Conservation (phyloP, 2,113 vertebrate species). For the Lycaon pictus region DNA sequence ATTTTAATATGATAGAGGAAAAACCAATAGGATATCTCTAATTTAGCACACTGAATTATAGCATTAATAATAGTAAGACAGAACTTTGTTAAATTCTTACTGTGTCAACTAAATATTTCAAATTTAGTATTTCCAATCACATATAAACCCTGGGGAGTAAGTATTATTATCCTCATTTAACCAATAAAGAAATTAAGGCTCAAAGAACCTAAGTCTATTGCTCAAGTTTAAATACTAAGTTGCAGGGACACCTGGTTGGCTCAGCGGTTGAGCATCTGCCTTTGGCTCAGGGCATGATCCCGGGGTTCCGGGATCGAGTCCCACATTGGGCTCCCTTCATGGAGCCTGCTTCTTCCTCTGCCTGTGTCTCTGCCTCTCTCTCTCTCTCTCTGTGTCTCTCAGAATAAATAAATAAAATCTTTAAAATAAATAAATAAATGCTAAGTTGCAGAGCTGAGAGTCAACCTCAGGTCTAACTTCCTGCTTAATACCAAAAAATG, state of each 20-base stretch:
- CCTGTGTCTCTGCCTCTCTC: no score
- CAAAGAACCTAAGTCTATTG: neutral
- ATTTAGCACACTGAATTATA: neutral
- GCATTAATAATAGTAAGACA: neutral
- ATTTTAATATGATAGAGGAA: neutral
- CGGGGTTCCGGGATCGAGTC: no score
- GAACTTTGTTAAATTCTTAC: slow-evolving; percentile 31
- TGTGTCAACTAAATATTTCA: slow-evolving; percentile 20
- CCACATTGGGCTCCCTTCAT: no score
- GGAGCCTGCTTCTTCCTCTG: no score
- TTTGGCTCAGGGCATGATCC: no score
- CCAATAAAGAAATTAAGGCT: slow-evolving; percentile 23
- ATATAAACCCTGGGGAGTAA: neutral
- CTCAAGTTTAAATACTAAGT: slow-evolving; percentile 5
- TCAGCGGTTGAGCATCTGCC: no score
- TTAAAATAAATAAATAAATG: neutral
- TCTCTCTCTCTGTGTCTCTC: no score
- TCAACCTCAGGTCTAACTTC: neutral
- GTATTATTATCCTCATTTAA: slow-evolving; percentile 1
- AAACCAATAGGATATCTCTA: neutral
- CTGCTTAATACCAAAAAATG: neutral
- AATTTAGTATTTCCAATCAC: slow-evolving; percentile 25
- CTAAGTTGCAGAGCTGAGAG: neutral
- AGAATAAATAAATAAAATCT: no score
- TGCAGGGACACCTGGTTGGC: neutral